These are phyloP conservation scores for Didymodactylos carnosus DNA, from an alignment of 2,888 invertebrate species.

Conservation along the genomic window DNA sequence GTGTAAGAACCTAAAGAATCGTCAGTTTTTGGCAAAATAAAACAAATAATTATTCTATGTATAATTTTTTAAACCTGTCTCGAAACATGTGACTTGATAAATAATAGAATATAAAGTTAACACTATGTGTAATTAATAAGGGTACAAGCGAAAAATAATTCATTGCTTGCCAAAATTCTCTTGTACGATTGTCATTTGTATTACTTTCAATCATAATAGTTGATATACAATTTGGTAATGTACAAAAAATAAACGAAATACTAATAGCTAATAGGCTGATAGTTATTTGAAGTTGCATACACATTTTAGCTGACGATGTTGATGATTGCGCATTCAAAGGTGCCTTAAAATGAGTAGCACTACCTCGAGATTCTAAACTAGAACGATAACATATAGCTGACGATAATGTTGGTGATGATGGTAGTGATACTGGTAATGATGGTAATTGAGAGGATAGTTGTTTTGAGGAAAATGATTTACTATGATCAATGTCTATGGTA, in stretches of 20 bases:
- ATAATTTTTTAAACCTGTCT: neutral
- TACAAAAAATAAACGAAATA: neutral
- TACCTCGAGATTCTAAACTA: no score
- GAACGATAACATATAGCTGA: no score
- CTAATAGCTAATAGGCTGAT: neutral
- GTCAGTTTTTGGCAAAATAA: no score
- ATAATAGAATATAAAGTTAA: neutral
- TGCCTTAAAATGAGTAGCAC: no score
- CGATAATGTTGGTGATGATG: neutral
- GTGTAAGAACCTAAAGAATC: no score
- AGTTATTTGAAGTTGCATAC: neutral
- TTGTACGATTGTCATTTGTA: neutral
- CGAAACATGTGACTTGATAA: neutral
- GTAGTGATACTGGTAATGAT: neutral
- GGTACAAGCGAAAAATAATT: neutral
- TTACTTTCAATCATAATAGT: neutral
- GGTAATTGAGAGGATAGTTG: no score
- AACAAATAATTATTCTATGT: no score
- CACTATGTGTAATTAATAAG: neutral
- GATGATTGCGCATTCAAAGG: no score
- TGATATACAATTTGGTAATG: neutral
- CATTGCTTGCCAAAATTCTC: neutral
- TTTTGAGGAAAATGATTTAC: neutral
- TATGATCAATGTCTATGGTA: neutral
- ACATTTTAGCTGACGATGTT: neutral